These are phyloP conservation scores for Neoseiulus cucumeris DNA, from an alignment of 1,140 invertebrate species.

Conservation along the genomic window DNA sequence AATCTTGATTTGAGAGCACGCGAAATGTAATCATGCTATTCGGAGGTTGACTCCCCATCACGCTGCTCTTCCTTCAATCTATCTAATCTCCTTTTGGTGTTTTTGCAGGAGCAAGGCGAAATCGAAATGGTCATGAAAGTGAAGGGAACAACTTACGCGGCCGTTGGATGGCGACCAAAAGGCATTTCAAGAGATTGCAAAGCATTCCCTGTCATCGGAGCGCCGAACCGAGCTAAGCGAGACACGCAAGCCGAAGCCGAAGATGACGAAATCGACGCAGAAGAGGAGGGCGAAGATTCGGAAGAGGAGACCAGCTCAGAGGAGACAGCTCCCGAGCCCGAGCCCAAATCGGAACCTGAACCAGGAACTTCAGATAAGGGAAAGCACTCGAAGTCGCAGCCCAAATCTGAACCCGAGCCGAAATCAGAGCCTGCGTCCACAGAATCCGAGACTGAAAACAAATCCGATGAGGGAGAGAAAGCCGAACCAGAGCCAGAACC, in stretches of 20 bases:
- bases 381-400: neutral
- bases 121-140: slow-evolving; percentile 61
- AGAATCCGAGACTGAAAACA: slow-evolving; percentile 25
- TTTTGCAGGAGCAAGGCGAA: slow-evolving; percentile 43
- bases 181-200: slow-evolving; percentile 17
- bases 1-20: too few species aligned
- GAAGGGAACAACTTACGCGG: slow-evolving; percentile 65
- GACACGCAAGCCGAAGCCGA: slow-evolving; percentile 13
- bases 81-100: neutral
- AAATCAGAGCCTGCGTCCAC: slow-evolving; percentile 12
- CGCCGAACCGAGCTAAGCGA: slow-evolving; percentile 28
- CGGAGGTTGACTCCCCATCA: too few species aligned
- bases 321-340: neutral
- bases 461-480: slow-evolving; percentile 26
- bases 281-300: neutral
- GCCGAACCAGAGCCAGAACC: slow-evolving; percentile 30
- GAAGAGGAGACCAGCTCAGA: neutral
- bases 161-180: slow-evolving; percentile 54
- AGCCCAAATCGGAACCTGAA: slow-evolving; percentile 10
- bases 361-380: neutral
- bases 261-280: neutral
- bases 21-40: too few species aligned
- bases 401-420: slow-evolving; percentile 2
- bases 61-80: neutral
- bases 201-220: slow-evolving; percentile 25